Evolutionary conservation across 1,140 invertebrate genomes (phyloP).

Genomic region (Mamestra configurata): DNA sequence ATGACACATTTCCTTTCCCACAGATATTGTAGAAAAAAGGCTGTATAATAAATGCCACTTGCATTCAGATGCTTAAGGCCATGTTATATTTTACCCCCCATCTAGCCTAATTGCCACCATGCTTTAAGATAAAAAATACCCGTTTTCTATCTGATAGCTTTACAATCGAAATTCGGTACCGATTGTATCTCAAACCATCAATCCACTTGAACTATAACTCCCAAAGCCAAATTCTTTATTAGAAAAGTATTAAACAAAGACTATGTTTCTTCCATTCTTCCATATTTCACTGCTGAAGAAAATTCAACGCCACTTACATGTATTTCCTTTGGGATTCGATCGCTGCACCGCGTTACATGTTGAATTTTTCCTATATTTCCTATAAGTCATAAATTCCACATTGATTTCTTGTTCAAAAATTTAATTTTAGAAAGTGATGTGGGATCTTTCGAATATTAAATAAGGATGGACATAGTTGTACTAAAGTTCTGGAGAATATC

Average conservation of each 20-base stretch:
- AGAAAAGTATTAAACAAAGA: constrained; percentile 22
- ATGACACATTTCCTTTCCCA: too few relatives aligned
- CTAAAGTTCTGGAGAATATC: neutral
- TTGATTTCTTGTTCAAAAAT: constrained; percentile 17
- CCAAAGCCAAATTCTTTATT: neutral
- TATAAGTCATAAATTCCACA: constrained; percentile 28
- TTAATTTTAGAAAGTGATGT: constrained; percentile 1
- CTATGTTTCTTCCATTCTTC: neutral
- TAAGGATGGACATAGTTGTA: neutral
- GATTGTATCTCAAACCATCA: too few relatives aligned
- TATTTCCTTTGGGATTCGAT: constrained; percentile 18
- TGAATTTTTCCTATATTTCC: constrained; percentile 5
- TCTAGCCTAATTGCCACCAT: too few relatives aligned
- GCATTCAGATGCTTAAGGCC: too few relatives aligned
- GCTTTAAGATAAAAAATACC: too few relatives aligned
- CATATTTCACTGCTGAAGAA: constrained; percentile 33
- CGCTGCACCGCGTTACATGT: constrained; percentile 21
- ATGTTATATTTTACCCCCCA: too few relatives aligned
- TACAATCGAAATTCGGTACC: too few relatives aligned
- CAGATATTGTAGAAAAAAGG: too few relatives aligned
- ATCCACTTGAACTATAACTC: too few relatives aligned
- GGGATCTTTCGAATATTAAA: neutral
- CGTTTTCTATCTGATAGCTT: too few relatives aligned
- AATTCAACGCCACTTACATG: constrained; percentile 30
- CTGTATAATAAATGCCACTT: too few relatives aligned